Conservation (phyloP, 2,113 vertebrate genomes). For the Taurulus bubalis region DNA sequence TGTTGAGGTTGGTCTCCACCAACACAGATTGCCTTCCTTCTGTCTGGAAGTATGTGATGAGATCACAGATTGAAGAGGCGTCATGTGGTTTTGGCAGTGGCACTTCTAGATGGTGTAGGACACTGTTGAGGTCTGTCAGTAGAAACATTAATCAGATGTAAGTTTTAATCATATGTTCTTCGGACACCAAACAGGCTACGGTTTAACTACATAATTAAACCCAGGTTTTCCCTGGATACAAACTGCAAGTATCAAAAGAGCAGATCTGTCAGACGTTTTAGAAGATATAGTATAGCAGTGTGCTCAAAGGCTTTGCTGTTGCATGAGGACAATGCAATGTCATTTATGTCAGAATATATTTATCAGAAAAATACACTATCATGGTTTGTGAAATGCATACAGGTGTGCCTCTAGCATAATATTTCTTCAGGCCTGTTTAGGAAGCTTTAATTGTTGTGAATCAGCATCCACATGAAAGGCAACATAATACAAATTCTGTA, state of each 20-base stretch:
- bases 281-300: neutral
- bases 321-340: too few relatives aligned
- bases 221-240: neutral
- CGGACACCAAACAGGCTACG: neutral
- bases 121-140: neutral
- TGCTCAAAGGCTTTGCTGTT: neutral
- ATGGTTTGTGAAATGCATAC: neutral
- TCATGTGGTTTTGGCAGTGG: neutral
- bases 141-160: slow-evolving; percentile 1
- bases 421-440: neutral
- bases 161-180: neutral
- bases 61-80: slow-evolving; percentile 4
- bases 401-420: neutral
- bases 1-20: neutral
- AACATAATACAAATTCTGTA: neutral
- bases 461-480: neutral
- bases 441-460: neutral
- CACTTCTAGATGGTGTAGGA: neutral
- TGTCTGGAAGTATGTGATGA: neutral
- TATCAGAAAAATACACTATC: neutral
- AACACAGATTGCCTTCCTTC: neutral
- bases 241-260: neutral
- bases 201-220: neutral
- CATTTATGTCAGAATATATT: neutral
- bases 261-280: neutral